A percentile compares a stretch with the other conserved stretches of the same genome.
Conservation (phyloP, 2,797 vertebrate genomes). For the Malacoraja senta region DNA sequence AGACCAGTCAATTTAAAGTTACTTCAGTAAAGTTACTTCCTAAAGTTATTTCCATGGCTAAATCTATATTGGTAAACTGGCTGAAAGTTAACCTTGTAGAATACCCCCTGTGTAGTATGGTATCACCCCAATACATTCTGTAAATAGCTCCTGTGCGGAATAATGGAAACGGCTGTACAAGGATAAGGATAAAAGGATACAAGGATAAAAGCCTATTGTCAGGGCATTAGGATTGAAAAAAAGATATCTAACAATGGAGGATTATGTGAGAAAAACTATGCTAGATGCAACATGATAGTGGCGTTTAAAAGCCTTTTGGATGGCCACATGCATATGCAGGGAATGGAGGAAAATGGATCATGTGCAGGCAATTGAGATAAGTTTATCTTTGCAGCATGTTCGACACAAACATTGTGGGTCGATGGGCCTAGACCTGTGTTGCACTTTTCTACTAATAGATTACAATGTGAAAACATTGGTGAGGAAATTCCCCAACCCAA, state of each 20-base stretch:
- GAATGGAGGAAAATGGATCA: too few relatives aligned
- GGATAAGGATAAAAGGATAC: too few relatives aligned
- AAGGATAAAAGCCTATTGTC: background rate
- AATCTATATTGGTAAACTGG: background rate
- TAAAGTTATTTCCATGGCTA: background rate
- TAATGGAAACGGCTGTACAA: background rate
- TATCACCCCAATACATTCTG: background rate
- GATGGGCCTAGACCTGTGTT: too few relatives aligned
- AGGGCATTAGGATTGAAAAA: background rate
- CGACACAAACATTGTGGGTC: too few relatives aligned
- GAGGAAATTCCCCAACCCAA: background rate
- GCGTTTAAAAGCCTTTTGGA: too few relatives aligned
- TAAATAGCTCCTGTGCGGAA: background rate
- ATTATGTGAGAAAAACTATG: background rate
- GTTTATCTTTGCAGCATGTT: too few relatives aligned
- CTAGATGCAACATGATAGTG: too few relatives aligned
- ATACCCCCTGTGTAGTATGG: background rate
- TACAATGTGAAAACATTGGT: background rate
- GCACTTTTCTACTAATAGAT: background rate
- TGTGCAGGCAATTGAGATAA: too few relatives aligned
- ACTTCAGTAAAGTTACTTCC: too few relatives aligned
- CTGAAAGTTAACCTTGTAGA: background rate
- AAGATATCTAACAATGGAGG: background rate
- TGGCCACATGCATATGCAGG: too few relatives aligned
- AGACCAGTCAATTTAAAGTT: too few relatives aligned